phyloP scores from a whole-genome alignment of 2,113 vertebrate species.

The Rhegmatorhina hoffmannsi region DNA sequence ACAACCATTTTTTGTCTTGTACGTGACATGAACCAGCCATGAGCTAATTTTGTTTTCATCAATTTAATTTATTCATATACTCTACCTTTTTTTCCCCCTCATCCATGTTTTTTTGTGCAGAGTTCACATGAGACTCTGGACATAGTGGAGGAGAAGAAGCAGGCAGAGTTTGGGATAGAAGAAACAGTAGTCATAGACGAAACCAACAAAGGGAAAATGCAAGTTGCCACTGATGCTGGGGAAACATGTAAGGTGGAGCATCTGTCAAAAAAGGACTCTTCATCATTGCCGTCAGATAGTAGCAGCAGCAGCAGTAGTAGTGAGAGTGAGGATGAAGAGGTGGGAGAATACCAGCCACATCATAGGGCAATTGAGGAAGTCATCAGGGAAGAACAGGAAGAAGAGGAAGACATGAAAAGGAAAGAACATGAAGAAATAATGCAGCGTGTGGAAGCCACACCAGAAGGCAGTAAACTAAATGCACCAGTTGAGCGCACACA shows the following conservation, averaged over 20 bases:
- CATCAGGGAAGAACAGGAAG: conserved; percentile 87
- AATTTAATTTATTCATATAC: conserved; percentile 81
- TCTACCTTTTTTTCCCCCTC: conserved; percentile 74
- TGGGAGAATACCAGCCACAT: conserved; percentile 89
- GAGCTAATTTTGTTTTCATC: conserved; percentile 73
- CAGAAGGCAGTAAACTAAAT: conserved; percentile 58
- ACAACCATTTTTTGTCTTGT: conserved; percentile 69
- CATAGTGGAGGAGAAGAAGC: conserved; percentile 86
- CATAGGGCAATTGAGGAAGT: conserved; percentile 74
- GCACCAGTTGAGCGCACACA: conserved; percentile 43
- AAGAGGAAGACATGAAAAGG: conserved; percentile 67
- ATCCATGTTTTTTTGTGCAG: conserved; percentile 83
- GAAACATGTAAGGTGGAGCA: conserved; percentile 73
- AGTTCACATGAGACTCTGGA: conserved; percentile 88
- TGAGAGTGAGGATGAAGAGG: conserved; percentile 90
- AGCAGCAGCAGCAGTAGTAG: conserved; percentile 84
- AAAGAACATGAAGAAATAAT: conserved; percentile 46
- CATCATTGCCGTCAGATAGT: conserved; percentile 84
- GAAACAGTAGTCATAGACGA: conserved; percentile 88
- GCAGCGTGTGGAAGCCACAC: conserved; percentile 40
- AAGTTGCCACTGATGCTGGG: conserved; percentile 75
- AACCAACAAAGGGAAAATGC: conserved; percentile 79
- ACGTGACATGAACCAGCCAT: conserved; percentile 74
- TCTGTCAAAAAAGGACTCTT: conserved; percentile 75
- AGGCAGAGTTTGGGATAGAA: conserved; percentile 91